A percentile compares a stretch with the other conserved stretches of the same genome.
These are phyloP conservation scores for Pristiophorus japonicus DNA, from an alignment of 2,113 vertebrate genomes.

Conservation along the genomic window DNA sequence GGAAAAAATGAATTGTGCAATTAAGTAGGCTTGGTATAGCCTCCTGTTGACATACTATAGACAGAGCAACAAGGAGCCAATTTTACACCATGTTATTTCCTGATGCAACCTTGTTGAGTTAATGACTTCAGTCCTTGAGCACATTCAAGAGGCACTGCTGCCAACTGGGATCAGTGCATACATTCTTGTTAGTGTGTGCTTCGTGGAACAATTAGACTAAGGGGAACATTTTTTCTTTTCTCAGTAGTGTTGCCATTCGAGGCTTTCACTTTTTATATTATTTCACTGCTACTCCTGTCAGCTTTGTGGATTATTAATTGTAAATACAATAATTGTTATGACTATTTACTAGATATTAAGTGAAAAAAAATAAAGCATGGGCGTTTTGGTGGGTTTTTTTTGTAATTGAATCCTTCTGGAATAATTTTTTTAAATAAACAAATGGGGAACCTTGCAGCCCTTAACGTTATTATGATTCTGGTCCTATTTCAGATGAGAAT, in stretches of 20 bases:
- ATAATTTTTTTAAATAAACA: neutral
- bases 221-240: neutral
- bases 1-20: neutral
- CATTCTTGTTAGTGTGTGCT: neutral
- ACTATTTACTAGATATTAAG: neutral
- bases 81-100: conserved; percentile 12
- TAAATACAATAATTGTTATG: neutral
- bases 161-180: conserved; percentile 6
- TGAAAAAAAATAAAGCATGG: neutral
- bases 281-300: neutral
- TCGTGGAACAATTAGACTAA: neutral
- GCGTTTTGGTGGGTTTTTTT: neutral
- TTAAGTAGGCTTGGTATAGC: neutral
- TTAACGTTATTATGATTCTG: conserved; percentile 21
- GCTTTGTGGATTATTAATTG: neutral
- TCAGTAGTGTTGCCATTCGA: neutral
- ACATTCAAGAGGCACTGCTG: neutral
- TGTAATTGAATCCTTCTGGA: neutral
- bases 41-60: neutral
- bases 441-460: neutral
- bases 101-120: neutral
- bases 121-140: conserved; percentile 14
- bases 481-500: conserved; percentile 62
- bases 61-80: neutral
- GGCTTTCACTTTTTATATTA: neutral